Evolutionary conservation across 2,113 vertebrate species (phyloP).

Genomic region (Xiphophorus couchianus): DNA sequence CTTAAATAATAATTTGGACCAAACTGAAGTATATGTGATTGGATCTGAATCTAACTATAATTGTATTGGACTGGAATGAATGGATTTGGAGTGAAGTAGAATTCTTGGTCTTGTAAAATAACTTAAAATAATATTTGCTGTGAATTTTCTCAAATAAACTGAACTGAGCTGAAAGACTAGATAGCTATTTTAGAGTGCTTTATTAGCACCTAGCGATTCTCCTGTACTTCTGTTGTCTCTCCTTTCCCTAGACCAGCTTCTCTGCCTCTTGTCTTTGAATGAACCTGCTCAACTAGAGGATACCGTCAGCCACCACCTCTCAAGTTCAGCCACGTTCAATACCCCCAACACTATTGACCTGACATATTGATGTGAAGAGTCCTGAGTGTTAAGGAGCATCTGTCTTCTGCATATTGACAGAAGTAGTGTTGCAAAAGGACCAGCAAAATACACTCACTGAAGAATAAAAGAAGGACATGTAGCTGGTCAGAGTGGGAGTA

Average conservation of each 20-base stretch:
- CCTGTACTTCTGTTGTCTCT: slow-evolving; percentile 1
- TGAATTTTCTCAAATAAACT: too few relatives aligned
- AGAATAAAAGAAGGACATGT: slow-evolving; percentile 5
- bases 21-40: too few relatives aligned
- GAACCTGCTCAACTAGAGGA: slow-evolving; percentile 35
- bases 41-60: too few relatives aligned
- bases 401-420: slow-evolving; percentile 51
- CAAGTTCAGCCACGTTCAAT: slow-evolving; percentile 68
- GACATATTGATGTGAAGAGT: slow-evolving; percentile 70
- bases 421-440: slow-evolving; percentile 2
- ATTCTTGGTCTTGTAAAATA: too few relatives aligned
- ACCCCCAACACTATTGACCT: slow-evolving; percentile 71
- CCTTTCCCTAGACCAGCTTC: not conserved
- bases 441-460: not conserved
- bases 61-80: too few relatives aligned
- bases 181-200: slow-evolving; percentile 1
- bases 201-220: slow-evolving; percentile 19
- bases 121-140: too few relatives aligned
- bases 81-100: too few relatives aligned
- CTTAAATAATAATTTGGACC: too few relatives aligned
- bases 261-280: slow-evolving; percentile 18
- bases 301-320: slow-evolving; percentile 27
- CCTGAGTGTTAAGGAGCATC: slow-evolving; percentile 65
- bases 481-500: not conserved
- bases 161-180: too few relatives aligned